These are phyloP conservation scores for Drosophila tripunctata DNA, from an alignment of 2,888 invertebrate species.

Conservation along the genomic window DNA sequence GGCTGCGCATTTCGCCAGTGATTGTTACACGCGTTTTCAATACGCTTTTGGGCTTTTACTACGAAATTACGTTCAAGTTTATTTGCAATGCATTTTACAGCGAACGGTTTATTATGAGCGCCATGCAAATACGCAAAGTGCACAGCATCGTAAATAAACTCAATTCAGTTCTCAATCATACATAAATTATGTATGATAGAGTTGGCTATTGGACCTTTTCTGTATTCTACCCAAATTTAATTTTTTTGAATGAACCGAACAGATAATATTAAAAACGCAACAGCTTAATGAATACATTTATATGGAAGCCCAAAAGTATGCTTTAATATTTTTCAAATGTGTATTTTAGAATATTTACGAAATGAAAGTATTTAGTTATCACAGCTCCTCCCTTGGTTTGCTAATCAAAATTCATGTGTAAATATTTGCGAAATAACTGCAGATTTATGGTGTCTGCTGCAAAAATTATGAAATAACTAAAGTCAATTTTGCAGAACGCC, in stretches of 20 bases:
- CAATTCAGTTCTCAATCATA: slow-evolving; percentile 12
- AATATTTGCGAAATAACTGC: slow-evolving; percentile 35
- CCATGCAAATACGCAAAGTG: slow-evolving; percentile 29
- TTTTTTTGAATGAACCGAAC: no score
- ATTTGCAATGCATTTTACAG: slow-evolving; percentile 39
- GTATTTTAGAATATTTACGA: background rate
- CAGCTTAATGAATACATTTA: no score
- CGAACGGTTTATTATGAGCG: slow-evolving; percentile 7
- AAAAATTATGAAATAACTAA: slow-evolving; percentile 58
- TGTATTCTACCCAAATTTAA: background rate
- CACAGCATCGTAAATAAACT: slow-evolving; percentile 16
- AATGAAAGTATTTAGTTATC: background rate
- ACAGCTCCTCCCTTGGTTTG: background rate
- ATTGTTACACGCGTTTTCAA: slow-evolving; percentile 48
- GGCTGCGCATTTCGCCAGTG: slow-evolving; percentile 45
- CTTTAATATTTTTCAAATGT: background rate
- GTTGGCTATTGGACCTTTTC: background rate
- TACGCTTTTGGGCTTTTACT: slow-evolving; percentile 45
- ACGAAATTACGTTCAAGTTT: slow-evolving; percentile 41
- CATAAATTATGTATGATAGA: background rate
- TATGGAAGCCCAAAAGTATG: slow-evolving; percentile 1
- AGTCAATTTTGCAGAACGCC: slow-evolving; percentile 52
- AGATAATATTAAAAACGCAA: no score
- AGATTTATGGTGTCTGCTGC: slow-evolving; percentile 60
- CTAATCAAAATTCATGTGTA: slow-evolving; percentile 36